These are phyloP conservation scores for Pangasius mekongensis DNA, from an alignment of 2,797 vertebrate species.

Conservation along the genomic window DNA sequence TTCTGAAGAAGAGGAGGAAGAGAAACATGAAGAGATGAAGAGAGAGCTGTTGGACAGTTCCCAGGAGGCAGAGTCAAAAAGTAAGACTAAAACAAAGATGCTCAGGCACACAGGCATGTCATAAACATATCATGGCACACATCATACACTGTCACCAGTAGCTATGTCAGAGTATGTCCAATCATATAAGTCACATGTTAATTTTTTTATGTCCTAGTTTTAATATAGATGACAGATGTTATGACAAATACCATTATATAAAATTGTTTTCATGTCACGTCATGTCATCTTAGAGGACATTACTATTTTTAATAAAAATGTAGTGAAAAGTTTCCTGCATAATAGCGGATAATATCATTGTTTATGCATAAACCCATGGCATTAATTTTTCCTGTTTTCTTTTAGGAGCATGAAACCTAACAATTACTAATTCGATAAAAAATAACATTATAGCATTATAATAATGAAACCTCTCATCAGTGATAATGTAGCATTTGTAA, in stretches of 20 bases:
- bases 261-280: neutral
- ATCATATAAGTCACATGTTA: neutral
- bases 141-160: neutral
- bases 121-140: neutral
- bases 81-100: slow-evolving; percentile 42
- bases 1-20: slow-evolving; percentile 17
- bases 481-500: neutral
- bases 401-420: neutral
- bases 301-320: neutral
- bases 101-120: neutral
- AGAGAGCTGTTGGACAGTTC: slow-evolving; percentile 58
- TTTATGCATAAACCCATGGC: neutral
- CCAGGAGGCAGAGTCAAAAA: slow-evolving; percentile 59
- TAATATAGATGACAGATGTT: neutral
- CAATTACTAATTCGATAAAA: neutral
- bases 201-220: neutral
- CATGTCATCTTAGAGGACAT: neutral
- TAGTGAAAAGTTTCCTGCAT: neutral
- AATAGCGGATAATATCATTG: neutral
- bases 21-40: slow-evolving; percentile 26
- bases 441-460: neutral
- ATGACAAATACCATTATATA: neutral
- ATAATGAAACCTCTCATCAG: neutral
- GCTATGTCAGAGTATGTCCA: neutral
- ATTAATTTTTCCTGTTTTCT: neutral